phyloP scores from a whole-genome alignment of 2,888 invertebrate species.

The Tuberolachnus salignus region DNA sequence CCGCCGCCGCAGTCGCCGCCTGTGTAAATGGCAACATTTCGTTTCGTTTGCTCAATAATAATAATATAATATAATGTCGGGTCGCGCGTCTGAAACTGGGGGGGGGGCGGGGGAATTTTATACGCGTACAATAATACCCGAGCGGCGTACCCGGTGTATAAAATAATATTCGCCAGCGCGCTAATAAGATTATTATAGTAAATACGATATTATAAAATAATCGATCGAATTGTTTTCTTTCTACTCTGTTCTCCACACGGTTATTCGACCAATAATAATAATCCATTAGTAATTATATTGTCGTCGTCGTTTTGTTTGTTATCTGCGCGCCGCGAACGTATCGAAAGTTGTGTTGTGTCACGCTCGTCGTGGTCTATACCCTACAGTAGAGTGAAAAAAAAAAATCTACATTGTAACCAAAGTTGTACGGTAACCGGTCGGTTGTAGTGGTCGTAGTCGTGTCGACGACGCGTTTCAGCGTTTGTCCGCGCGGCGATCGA shows the following conservation, averaged over 20 bases:
- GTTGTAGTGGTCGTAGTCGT: no score
- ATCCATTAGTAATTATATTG: constrained; percentile 1
- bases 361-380: no score
- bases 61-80: background rate
- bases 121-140: constrained; percentile 8
- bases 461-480: no score
- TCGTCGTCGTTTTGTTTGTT: background rate
- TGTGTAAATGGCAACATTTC: constrained; percentile 45
- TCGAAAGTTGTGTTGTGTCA: no score
- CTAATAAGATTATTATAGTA: no score
- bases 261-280: constrained; percentile 7
- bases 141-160: background rate
- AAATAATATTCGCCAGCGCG: background rate
- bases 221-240: constrained; percentile 32
- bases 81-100: background rate
- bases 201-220: background rate
- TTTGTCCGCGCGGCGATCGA: no score
- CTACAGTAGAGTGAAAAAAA: no score
- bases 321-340: no score
- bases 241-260: background rate
- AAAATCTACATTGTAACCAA: no score
- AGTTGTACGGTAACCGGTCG: no score
- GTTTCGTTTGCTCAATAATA: constrained; percentile 26
- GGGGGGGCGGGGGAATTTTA: background rate
- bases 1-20: background rate